Conservation (phyloP, 1,140 invertebrate genomes). For the Lerema accius region DNA sequence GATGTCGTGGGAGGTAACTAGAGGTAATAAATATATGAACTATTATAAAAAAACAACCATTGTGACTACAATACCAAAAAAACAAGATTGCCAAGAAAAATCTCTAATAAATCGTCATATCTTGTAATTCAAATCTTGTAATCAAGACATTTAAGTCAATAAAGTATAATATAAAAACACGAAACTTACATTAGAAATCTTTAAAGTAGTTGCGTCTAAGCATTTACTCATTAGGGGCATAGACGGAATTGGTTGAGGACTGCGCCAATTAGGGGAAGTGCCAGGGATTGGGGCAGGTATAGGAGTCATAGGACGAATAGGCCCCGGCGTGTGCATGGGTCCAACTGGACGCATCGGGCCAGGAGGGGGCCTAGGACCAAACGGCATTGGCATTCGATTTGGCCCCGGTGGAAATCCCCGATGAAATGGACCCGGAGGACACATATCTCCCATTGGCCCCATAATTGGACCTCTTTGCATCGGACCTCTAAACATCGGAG, state of each 20-base stretch:
- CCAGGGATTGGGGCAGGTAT: not conserved
- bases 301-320: constrained; percentile 4
- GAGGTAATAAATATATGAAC: constrained; percentile 15
- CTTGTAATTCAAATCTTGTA: too few relatives aligned
- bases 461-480: constrained; percentile 21
- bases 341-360: constrained; percentile 14
- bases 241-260: not conserved
- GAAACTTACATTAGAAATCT: constrained; percentile 44
- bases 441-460: not conserved
- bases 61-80: too few relatives aligned
- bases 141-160: too few relatives aligned
- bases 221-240: constrained; percentile 31
- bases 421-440: constrained; percentile 11
- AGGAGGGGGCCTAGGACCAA: not conserved
- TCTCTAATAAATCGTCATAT: too few relatives aligned
- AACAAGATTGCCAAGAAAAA: too few relatives aligned
- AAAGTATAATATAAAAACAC: too few relatives aligned
- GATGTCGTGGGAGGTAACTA: constrained; percentile 56
- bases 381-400: constrained; percentile 17
- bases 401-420: constrained; percentile 5
- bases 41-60: too few relatives aligned
- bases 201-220: constrained; percentile 32
- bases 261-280: not conserved
- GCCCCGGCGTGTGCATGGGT: constrained; percentile 3
- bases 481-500: constrained; percentile 18